Percentiles rank a stretch among this genome's conserved stretches.
phyloP scores from a whole-genome alignment of 2,888 invertebrate genomes.

The Sminthurides aquaticus region DNA sequence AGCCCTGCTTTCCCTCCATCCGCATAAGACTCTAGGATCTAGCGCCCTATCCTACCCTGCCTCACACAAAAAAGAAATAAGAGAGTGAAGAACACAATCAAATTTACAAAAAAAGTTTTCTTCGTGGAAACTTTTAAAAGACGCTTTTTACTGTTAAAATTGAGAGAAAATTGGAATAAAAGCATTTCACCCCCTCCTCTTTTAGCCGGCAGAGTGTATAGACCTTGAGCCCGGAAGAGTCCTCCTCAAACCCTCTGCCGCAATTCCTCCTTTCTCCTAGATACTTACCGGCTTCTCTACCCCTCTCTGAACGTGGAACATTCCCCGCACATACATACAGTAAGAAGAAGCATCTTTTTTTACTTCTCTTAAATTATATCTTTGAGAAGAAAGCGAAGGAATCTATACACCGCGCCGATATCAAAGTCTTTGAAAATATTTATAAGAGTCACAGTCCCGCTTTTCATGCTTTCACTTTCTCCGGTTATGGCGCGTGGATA shows the following conservation, averaged over 20 bases:
- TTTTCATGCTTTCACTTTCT: too few species aligned
- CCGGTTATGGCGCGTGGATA: too few species aligned
- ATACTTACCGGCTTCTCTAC: too few species aligned
- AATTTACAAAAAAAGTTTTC: conserved; percentile 40
- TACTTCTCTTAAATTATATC: background rate
- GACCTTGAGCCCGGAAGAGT: too few species aligned
- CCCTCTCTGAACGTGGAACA: too few species aligned
- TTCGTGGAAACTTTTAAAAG: conserved; percentile 26
- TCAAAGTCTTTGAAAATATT: too few species aligned
- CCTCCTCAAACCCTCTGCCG: background rate
- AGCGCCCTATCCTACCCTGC: too few species aligned
- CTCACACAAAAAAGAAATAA: conserved; percentile 2
- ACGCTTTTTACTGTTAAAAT: conserved; percentile 31
- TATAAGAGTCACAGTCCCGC: too few species aligned
- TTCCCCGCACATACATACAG: too few species aligned
- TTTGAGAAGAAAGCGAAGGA: background rate
- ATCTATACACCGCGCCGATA: too few species aligned
- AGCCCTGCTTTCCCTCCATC: too few species aligned
- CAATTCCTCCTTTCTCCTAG: background rate
- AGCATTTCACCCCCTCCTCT: conserved; percentile 36
- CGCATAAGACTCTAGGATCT: too few species aligned
- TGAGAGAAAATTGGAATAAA: conserved; percentile 43
- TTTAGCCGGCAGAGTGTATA: background rate
- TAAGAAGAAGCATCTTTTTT: background rate
- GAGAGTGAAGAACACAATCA: conserved; percentile 27